Evolutionary conservation across 1,140 invertebrate species (phyloP).

Genomic region (Anastatus disparis): DNA sequence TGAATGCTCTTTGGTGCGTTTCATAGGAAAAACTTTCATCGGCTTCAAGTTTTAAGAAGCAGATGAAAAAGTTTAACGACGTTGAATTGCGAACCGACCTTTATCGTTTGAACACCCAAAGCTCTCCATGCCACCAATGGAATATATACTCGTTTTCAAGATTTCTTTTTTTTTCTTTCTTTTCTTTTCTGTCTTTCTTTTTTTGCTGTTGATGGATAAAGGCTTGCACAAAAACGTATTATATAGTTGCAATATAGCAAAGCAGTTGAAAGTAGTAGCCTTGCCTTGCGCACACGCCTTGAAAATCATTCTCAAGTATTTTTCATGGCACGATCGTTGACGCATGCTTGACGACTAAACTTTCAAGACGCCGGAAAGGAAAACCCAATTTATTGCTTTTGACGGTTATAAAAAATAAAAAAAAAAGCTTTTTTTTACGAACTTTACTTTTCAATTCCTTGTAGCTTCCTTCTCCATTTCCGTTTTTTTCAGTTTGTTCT

Average conservation of each 20-base stretch:
- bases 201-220: too few species aligned
- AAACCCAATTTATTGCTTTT: constrained; percentile 31
- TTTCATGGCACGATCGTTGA: constrained; percentile 25
- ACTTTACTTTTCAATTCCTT: constrained; percentile 18
- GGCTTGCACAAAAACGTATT: too few species aligned
- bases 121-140: too few species aligned
- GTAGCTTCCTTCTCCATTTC: too few species aligned
- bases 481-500: too few species aligned
- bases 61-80: constrained; percentile 64
- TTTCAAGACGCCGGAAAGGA: constrained; percentile 22
- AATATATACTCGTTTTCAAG: not conserved
- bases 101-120: constrained; percentile 1
- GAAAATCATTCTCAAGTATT: constrained; percentile 14
- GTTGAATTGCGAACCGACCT: constrained; percentile 27
- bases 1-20: not conserved
- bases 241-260: not conserved
- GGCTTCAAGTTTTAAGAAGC: constrained; percentile 59
- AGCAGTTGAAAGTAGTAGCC: not conserved
- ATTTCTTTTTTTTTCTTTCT: too few species aligned
- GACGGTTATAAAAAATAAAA: constrained; percentile 14
- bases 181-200: too few species aligned
- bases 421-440: constrained; percentile 8
- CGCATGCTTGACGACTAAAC: constrained; percentile 34
- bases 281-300: too few species aligned
- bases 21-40: constrained; percentile 57